phyloP scores from a whole-genome alignment of 2,888 invertebrate genomes.

The Hipparchia semele region DNA sequence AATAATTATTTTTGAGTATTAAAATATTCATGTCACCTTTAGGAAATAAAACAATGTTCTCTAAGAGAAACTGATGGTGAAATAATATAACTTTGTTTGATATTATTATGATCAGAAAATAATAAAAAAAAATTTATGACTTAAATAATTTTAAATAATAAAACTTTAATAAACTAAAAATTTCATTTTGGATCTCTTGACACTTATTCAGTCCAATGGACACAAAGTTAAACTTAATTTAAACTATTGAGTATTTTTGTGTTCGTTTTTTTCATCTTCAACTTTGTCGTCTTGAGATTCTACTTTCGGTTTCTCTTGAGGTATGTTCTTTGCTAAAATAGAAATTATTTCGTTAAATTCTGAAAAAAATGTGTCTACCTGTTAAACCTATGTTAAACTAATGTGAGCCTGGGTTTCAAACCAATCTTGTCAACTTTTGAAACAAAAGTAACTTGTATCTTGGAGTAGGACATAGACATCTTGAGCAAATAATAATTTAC shows the following conservation, averaged over 20 bases:
- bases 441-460: too few relatives aligned
- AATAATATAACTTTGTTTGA: neutral
- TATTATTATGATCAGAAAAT: neutral
- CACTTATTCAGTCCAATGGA: neutral
- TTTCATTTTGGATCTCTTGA: neutral
- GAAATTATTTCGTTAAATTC: neutral
- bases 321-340: constrained; percentile 21
- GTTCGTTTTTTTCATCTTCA: neutral
- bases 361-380: neutral
- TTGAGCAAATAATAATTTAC: too few relatives aligned
- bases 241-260: neutral
- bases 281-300: constrained; percentile 10
- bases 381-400: too few relatives aligned
- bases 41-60: neutral
- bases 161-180: neutral
- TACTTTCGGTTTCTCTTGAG: constrained; percentile 1
- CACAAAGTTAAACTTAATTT: neutral
- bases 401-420: too few relatives aligned
- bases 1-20: neutral
- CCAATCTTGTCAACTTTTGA: too few relatives aligned
- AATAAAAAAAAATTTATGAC: neutral
- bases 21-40: neutral
- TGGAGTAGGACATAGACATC: too few relatives aligned
- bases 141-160: neutral
- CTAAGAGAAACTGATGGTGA: neutral